These are phyloP conservation scores for Lydus trimaculatus DNA, from an alignment of 2,888 invertebrate genomes.

Conservation along the genomic window DNA sequence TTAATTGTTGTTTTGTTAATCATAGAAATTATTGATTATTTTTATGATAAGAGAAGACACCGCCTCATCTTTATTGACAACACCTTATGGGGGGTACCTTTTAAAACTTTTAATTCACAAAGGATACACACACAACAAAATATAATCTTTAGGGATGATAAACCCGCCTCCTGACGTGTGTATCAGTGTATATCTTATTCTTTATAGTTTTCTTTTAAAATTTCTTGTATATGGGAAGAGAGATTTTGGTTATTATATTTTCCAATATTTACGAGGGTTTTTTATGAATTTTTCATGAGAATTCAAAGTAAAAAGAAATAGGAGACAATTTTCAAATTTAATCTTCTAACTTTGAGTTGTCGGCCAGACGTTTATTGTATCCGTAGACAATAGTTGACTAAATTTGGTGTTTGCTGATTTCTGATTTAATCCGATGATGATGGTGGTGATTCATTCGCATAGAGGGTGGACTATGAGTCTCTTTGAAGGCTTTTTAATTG, in stretches of 20 bases:
- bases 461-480: too few relatives aligned
- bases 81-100: neutral
- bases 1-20: neutral
- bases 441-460: neutral
- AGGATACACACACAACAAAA: neutral
- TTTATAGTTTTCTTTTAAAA: neutral
- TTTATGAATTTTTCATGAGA: conserved; percentile 10
- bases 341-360: neutral
- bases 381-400: neutral
- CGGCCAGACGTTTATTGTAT: neutral
- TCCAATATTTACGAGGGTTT: conserved; percentile 10
- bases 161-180: conserved; percentile 5
- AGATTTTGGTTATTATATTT: conserved; percentile 10
- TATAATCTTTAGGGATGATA: conserved; percentile 7
- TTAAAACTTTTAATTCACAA: neutral
- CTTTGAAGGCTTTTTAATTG: too few relatives aligned
- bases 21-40: neutral
- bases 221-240: neutral
- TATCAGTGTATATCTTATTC: neutral
- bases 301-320: neutral
- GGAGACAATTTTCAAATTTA: neutral
- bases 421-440: neutral
- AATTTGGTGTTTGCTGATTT: neutral
- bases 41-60: neutral
- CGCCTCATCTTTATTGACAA: neutral